Conservation (phyloP, 2,113 vertebrate species). For the Otus sunia region DNA sequence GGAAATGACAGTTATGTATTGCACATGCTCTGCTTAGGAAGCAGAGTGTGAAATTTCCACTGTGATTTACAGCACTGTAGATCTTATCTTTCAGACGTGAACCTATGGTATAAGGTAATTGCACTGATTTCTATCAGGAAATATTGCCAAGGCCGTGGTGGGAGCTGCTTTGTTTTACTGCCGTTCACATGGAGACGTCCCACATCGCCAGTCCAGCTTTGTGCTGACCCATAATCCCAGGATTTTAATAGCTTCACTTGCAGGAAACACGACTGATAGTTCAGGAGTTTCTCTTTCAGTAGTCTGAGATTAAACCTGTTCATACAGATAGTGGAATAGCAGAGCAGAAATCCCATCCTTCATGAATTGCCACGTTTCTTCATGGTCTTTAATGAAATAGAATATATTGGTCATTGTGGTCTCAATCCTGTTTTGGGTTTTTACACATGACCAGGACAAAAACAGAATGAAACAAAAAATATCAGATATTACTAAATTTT, state of each 20-base stretch:
- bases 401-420: too few species aligned
- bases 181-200: not conserved
- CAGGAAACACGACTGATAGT: not conserved
- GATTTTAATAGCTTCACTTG: not conserved
- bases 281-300: not conserved
- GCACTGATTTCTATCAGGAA: not conserved
- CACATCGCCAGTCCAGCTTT: not conserved
- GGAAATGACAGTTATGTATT: not conserved
- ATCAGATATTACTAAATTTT: not conserved
- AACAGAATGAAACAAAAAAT: not conserved
- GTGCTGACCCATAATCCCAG: not conserved
- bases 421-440: not conserved
- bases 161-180: not conserved
- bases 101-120: not conserved
- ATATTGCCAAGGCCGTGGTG: not conserved
- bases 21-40: not conserved
- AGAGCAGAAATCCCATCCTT: not conserved
- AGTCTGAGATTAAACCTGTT: not conserved
- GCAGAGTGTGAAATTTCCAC: not conserved
- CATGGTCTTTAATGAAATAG: not conserved
- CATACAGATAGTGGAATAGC: not conserved
- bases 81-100: not conserved
- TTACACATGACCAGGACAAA: not conserved
- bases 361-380: not conserved
- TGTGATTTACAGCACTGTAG: not conserved